phyloP scores from a whole-genome alignment of 2,888 invertebrate genomes.

The Antheraea assamensis region DNA sequence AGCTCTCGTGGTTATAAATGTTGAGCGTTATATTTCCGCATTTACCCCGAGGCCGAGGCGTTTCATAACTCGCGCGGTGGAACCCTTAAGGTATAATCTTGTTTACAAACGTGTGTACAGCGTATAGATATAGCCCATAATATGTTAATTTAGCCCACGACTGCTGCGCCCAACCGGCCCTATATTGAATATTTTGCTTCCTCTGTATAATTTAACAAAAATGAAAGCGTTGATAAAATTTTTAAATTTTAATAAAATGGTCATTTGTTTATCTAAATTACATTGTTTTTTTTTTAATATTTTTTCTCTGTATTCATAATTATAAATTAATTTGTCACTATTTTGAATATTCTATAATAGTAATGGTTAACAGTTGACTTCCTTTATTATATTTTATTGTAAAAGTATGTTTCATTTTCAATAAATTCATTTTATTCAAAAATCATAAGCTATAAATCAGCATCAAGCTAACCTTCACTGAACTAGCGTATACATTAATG shows the following conservation, averaged over 20 bases:
- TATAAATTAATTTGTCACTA: neutral
- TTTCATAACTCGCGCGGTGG: conserved; percentile 49
- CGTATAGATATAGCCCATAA: conserved; percentile 55
- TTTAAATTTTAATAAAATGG: conserved; percentile 14
- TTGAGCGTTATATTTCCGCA: conserved; percentile 34
- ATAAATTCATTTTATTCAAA: neutral
- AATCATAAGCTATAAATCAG: too few species aligned
- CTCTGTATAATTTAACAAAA: conserved; percentile 61
- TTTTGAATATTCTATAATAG: neutral
- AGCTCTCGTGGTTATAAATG: conserved; percentile 31
- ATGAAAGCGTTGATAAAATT: conserved; percentile 42
- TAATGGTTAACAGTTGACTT: too few species aligned
- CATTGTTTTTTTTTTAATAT: neutral
- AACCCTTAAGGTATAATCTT: conserved; percentile 53
- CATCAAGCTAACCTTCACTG: neutral
- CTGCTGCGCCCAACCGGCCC: conserved; percentile 50
- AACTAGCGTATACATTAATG: neutral
- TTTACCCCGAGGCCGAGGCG: conserved; percentile 33
- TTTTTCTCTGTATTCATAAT: neutral
- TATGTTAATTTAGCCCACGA: conserved; percentile 63
- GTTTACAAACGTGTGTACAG: conserved; percentile 51
- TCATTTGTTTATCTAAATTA: conserved; percentile 13
- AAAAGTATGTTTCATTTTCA: neutral
- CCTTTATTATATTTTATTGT: neutral
- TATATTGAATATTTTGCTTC: conserved; percentile 67